Evolutionary conservation across 2,888 invertebrate genomes (phyloP), one percentile per base, ranked within the genome.

Genomic region (Caenorhabditis doughertyi): DNA sequence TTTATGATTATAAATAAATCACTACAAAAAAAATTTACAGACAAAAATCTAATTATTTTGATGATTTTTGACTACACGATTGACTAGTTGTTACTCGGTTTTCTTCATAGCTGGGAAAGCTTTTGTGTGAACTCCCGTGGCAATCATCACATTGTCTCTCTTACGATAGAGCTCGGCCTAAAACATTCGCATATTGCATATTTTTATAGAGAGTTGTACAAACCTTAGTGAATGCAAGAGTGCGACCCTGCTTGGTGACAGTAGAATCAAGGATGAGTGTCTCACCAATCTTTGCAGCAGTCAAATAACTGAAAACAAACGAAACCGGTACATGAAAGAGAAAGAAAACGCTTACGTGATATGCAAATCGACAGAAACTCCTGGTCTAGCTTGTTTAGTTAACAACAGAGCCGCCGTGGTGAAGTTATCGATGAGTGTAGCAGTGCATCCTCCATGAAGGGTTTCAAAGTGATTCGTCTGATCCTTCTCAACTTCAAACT

Each of bases 71-170:
- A 25, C 25, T 51, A 51, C n/a, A 42, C 11, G 11, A 60, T 42
- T 2, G 1, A 25, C 8, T 32, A 3, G 23, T 13, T 35, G 11
- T 42, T 29, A 73, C 32, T 64, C 60, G 53, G 39, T 11, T 27
- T 65, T 58, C 49, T 74, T 74, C 47, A 76, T 65, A 16, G 76
- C 39, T 29, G 88, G 85, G 67, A 90, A 89, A 11, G 90, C 90
- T 92, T 97, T 97, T 0, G 96, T 96, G 92, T 97, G 97, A 76
- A 94, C 94, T 47, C 96, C 97, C 83, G 94, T 95, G 4, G 96
- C 97, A 64, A 97, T 92, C 1, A 96, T 88, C 56, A 94, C 93
- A 70, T 95, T 95, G 81, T 94, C 95, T 8, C 93, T 93, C 92
- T 96, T 96, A 82, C 95, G 95, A 53, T 94, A 94, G 1, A 97